Conservation (phyloP, 2,888 invertebrate genomes). For the Empis livida region DNA sequence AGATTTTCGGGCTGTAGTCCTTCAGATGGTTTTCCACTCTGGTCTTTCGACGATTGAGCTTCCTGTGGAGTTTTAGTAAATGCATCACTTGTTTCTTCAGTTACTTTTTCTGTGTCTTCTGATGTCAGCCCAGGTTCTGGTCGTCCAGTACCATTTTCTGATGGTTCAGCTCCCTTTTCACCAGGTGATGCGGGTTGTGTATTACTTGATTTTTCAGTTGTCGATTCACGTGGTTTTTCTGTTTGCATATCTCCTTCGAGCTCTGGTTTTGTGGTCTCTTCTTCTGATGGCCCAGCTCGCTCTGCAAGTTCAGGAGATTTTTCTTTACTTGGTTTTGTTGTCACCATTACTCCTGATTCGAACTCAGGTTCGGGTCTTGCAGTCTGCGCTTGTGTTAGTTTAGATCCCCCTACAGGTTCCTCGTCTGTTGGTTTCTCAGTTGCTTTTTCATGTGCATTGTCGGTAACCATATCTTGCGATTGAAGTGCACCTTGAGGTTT, state of each 20-base stretch:
- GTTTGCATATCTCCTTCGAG: constrained; percentile 16
- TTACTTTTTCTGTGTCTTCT: too few relatives aligned
- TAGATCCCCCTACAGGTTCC: background rate
- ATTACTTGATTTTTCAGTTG: background rate
- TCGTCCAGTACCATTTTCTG: too few relatives aligned
- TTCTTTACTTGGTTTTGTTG: too few relatives aligned
- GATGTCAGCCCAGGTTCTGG: background rate
- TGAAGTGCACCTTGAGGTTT: background rate
- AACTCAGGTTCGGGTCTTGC: too few relatives aligned
- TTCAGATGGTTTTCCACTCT: background rate
- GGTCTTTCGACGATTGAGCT: background rate
- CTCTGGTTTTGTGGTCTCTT: background rate
- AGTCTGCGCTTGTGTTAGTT: too few relatives aligned
- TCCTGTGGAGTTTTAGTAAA: background rate
- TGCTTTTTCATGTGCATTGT: background rate
- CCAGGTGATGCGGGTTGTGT: background rate
- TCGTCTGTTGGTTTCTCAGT: background rate
- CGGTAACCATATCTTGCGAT: background rate
- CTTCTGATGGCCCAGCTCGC: background rate
- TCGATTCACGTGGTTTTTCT: constrained; percentile 5
- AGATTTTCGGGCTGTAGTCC: background rate
- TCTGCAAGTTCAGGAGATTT: too few relatives aligned
- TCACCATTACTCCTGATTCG: too few relatives aligned
- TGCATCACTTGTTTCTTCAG: too few relatives aligned
- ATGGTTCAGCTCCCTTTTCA: too few relatives aligned